Evolutionary conservation across 1,140 invertebrate species (phyloP), one percentile per base, ranked within the genome.

Genomic region (Sminthurides bifidus): DNA sequence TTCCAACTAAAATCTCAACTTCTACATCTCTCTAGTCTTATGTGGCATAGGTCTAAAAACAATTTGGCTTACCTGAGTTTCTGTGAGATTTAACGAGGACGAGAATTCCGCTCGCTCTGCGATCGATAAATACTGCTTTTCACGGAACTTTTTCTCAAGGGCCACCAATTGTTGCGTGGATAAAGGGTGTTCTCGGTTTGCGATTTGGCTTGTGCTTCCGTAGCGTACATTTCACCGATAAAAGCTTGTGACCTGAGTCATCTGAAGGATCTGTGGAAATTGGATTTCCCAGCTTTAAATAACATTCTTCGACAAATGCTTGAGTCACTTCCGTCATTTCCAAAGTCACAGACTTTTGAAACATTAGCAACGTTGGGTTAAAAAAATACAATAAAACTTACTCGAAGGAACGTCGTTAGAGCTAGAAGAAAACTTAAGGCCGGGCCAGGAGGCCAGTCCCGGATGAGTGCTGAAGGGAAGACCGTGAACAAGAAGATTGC

Each of bases 61-160:
- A 51, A 19, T 21, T 27, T 19, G 17, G 59, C 60, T 75, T 71
- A 84, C 82, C 79, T 90, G 88, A 6, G 92, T 97, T 73, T 98
- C 94, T 5, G 93, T 96, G 1, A 98, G 77, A 63, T 91, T 83
- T 26, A 98, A 74, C 0, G 88, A 92, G 2, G 84, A 85, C 1
- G 89, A 92, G 72, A 98, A 98, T 71, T 97, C 94, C 0, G 94
- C 94, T 50, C 94, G 74, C 71, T 97, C 94, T 1, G 92, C 88
- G 62, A 98, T 93, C 65, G 88, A 90, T 50, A 98, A 75, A 73
- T 98, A 98, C 72, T 95, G 92, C 71, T 93, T 95, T 71, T 92
- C 84, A 10, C 85, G 77, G 75, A 97, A 98, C 75, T 97, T 98
- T 74, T 87, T 87, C 73, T 98, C 94, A 53, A 98, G 74, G 6